Evolutionary conservation across 2,888 invertebrate genomes (phyloP).

Genomic region (Tipula confusa): DNA sequence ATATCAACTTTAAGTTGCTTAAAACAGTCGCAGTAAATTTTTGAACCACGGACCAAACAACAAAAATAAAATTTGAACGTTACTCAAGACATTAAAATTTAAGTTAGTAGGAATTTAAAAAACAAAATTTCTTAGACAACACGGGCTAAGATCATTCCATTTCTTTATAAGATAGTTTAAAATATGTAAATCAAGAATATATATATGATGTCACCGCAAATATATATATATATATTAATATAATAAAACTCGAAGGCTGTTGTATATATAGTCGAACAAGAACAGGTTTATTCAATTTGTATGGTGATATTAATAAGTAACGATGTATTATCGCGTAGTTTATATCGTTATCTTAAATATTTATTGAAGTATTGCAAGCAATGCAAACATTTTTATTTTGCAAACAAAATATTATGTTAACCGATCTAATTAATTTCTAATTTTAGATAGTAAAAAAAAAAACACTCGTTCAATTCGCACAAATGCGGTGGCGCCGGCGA

Average conservation of each 20-base stretch:
- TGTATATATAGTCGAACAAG: neutral
- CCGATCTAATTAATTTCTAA: neutral
- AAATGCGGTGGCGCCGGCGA: neutral
- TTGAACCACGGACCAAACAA: neutral
- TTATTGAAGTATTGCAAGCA: slow-evolving; percentile 6
- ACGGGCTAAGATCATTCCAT: neutral
- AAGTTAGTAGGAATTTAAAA: too few relatives aligned
- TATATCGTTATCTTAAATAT: neutral
- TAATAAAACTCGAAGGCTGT: neutral
- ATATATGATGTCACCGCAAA: neutral
- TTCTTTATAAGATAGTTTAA: neutral
- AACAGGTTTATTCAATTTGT: slow-evolving; percentile 5
- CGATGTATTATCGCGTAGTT: neutral
- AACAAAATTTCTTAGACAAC: too few relatives aligned
- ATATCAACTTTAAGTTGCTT: neutral
- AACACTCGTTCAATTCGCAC: neutral
- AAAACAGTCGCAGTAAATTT: neutral
- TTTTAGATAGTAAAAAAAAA: too few relatives aligned
- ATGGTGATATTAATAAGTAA: neutral
- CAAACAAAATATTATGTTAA: neutral
- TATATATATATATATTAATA: too few relatives aligned
- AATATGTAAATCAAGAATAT: neutral
- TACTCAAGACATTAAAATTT: too few relatives aligned
- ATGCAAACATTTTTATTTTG: neutral
- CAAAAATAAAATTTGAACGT: neutral